Evolutionary conservation across 2,888 invertebrate species (phyloP).

Genomic region (Chymomyza procnemis): DNA sequence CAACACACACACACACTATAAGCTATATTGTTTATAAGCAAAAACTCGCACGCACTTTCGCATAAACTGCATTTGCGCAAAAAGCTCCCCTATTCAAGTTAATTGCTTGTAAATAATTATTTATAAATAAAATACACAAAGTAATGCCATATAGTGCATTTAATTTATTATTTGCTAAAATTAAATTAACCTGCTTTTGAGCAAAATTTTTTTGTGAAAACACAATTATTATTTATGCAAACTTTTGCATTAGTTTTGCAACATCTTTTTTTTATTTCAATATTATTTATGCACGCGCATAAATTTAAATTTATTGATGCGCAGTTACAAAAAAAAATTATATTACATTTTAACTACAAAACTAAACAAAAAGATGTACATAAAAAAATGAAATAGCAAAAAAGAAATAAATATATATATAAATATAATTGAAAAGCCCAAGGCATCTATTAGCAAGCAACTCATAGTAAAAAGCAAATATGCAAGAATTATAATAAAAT

Average conservation of each 20-base stretch:
- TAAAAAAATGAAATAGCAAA: constrained; percentile 5
- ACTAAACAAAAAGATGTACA: neutral
- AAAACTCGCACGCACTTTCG: neutral
- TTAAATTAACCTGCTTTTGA: neutral
- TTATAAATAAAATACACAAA: constrained; percentile 44
- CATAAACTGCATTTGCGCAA: neutral
- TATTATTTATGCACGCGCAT: constrained; percentile 35
- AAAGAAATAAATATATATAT: neutral
- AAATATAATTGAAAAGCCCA: neutral
- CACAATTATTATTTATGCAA: neutral
- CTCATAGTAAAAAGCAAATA: neutral
- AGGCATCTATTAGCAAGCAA: neutral
- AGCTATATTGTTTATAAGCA: constrained; percentile 5
- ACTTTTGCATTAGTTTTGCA: constrained; percentile 15
- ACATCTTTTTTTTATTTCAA: constrained; percentile 37
- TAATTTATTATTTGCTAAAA: neutral
- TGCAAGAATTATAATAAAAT: constrained; percentile 2
- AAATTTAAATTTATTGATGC: constrained; percentile 27
- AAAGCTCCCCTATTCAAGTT: constrained; percentile 44
- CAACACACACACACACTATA: too few species aligned
- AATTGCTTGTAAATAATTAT: constrained; percentile 71
- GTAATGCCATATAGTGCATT: neutral
- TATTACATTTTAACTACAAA: neutral
- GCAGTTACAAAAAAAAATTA: neutral
- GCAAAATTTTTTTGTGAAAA: neutral